Conservation (phyloP, 2,888 invertebrate genomes). For the Muscina levida region DNA sequence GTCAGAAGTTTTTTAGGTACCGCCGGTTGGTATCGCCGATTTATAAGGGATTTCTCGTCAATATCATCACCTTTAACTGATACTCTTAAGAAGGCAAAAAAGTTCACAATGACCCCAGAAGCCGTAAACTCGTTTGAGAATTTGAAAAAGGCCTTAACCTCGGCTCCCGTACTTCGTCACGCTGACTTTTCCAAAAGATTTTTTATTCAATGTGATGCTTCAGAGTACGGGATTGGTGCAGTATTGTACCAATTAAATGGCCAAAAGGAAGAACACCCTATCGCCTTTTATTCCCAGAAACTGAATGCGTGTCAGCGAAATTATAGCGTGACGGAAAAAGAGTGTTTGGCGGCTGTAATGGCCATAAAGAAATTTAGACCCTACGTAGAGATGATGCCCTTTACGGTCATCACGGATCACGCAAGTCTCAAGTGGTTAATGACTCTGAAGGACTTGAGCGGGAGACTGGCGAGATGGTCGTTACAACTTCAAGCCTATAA, state of each 20-base stretch:
- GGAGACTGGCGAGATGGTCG: too few species aligned
- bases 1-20: not conserved
- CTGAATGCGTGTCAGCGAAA: too few species aligned
- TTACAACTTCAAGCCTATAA: too few species aligned
- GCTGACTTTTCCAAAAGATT: conserved; percentile 21
- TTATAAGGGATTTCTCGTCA: conserved; percentile 30
- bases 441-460: too few species aligned
- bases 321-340: too few species aligned
- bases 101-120: conserved; percentile 23
- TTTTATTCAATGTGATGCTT: too few species aligned
- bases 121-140: not conserved
- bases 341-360: too few species aligned
- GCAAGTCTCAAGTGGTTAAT: too few species aligned
- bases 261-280: conserved; percentile 7
- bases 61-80: conserved; percentile 48
- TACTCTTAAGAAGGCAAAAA: conserved; percentile 30
- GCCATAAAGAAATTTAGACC: too few species aligned
- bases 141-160: conserved; percentile 16
- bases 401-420: too few species aligned
- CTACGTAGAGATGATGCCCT: too few species aligned
- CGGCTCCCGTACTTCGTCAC: conserved; percentile 9
- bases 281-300: conserved; percentile 22
- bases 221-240: too few species aligned
- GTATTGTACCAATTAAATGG: conserved; percentile 3
- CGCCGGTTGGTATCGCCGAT: not conserved